phyloP scores from a whole-genome alignment of 1,140 invertebrate genomes.

The Matsumurasca onukii region DNA sequence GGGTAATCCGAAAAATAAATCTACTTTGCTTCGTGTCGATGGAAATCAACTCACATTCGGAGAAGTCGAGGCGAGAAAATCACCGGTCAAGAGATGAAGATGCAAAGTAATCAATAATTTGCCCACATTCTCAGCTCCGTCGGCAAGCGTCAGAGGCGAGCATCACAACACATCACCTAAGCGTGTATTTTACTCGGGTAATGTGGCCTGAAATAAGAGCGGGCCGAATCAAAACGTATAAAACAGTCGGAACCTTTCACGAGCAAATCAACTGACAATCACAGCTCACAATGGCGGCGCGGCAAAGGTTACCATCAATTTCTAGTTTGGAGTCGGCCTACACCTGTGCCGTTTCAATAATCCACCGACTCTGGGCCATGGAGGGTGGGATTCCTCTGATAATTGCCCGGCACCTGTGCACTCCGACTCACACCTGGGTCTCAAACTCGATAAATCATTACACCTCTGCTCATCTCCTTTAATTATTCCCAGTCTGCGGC shows the following conservation, averaged over 20 bases:
- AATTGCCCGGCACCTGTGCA: conserved; percentile 14
- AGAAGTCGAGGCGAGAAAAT: too few relatives aligned
- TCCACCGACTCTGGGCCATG: background rate
- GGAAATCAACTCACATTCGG: too few relatives aligned
- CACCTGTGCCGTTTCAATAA: conserved; percentile 24
- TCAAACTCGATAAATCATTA: conserved; percentile 16
- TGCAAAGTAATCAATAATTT: too few relatives aligned
- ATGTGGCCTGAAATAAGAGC: background rate
- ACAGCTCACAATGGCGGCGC: conserved; percentile 10
- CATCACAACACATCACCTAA: too few relatives aligned
- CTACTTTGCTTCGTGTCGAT: too few relatives aligned
- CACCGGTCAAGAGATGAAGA: too few relatives aligned
- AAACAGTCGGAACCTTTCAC: background rate
- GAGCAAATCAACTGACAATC: background rate
- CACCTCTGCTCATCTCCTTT: conserved; percentile 25
- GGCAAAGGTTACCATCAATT: conserved; percentile 24
- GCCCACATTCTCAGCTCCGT: too few relatives aligned
- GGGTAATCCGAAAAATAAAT: too few relatives aligned
- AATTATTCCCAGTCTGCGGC: conserved; percentile 5
- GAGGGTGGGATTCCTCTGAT: conserved; percentile 7
- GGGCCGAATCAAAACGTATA: background rate
- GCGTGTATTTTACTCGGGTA: too few relatives aligned
- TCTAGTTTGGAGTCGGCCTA: conserved; percentile 17
- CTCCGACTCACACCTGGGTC: conserved; percentile 12
- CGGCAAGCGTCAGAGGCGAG: too few relatives aligned